These are phyloP conservation scores for Papilio protenor DNA, from an alignment of 2,888 invertebrate species.

Conservation along the genomic window DNA sequence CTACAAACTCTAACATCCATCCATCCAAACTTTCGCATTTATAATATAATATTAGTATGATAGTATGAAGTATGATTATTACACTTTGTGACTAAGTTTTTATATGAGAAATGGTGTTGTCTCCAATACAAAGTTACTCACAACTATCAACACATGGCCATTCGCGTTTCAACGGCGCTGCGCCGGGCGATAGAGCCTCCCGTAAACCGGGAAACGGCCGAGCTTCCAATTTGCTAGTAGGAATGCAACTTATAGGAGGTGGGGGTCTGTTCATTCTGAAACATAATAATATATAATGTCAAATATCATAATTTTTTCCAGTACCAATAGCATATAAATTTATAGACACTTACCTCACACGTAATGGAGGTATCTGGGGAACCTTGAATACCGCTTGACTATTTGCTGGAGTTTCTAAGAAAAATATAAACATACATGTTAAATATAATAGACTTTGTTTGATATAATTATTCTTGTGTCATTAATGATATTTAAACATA, in stretches of 20 bases:
- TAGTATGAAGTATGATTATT: no score
- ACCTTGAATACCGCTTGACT: slow-evolving; percentile 1
- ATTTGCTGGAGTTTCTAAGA: not conserved
- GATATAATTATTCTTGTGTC: no score
- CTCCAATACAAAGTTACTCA: slow-evolving; percentile 40
- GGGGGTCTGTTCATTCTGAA: slow-evolving; percentile 43
- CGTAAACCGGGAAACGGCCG: slow-evolving; percentile 36
- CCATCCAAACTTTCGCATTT: no score
- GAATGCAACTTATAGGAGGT: slow-evolving; percentile 45
- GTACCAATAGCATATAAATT: not conserved
- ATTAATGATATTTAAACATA: not conserved
- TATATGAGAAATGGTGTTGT: no score
- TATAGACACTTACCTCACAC: slow-evolving; percentile 19
- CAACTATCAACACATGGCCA: slow-evolving; percentile 46
- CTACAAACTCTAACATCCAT: no score
- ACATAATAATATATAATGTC: not conserved
- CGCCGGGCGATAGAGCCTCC: slow-evolving; percentile 10
- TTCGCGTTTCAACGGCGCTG: slow-evolving; percentile 45
- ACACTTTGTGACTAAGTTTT: no score
- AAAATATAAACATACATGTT: not conserved
- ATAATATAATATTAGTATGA: no score
- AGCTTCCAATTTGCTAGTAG: slow-evolving; percentile 44
- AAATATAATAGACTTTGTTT: no score
- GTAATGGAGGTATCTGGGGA: slow-evolving; percentile 28
- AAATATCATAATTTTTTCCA: not conserved